A percentile compares a stretch with the other conserved stretches of the same genome.
These are phyloP conservation scores for Panthera uncia DNA, from an alignment of 2,113 vertebrate genomes.

Conservation along the genomic window DNA sequence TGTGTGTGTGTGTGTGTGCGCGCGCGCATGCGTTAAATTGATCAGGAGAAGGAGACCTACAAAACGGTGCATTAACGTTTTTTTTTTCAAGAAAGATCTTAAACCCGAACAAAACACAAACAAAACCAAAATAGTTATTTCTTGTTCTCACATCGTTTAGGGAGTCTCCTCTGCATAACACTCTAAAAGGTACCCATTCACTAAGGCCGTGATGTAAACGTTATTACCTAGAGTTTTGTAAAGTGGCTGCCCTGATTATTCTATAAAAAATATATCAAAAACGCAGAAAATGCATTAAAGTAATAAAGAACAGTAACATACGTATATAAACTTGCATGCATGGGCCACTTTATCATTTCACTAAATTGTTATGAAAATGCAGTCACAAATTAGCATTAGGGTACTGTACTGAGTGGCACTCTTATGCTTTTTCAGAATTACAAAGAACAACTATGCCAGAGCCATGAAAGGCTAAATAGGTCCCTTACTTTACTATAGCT, in stretches of 20 bases:
- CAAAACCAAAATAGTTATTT: neutral
- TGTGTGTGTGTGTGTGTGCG: neutral
- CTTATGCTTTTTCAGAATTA: neutral
- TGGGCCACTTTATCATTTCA: neutral
- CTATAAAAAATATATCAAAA: neutral
- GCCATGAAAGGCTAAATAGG: neutral
- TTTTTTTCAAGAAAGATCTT: neutral
- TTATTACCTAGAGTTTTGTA: neutral
- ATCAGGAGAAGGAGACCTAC: neutral
- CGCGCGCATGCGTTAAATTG: neutral
- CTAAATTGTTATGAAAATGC: neutral
- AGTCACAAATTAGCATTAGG: neutral
- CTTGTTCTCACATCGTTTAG: neutral
- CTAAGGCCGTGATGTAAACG: neutral
- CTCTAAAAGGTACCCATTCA: neutral
- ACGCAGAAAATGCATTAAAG: neutral
- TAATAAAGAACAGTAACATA: neutral
- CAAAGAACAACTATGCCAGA: neutral
- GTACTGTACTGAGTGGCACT: neutral
- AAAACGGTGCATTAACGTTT: neutral
- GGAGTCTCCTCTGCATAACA: neutral
- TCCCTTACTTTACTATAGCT: neutral
- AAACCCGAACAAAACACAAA: neutral
- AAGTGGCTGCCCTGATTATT: neutral
- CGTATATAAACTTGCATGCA: neutral